phyloP scores from a whole-genome alignment of 2,113 vertebrate genomes.

The Bujurquina vittata region DNA sequence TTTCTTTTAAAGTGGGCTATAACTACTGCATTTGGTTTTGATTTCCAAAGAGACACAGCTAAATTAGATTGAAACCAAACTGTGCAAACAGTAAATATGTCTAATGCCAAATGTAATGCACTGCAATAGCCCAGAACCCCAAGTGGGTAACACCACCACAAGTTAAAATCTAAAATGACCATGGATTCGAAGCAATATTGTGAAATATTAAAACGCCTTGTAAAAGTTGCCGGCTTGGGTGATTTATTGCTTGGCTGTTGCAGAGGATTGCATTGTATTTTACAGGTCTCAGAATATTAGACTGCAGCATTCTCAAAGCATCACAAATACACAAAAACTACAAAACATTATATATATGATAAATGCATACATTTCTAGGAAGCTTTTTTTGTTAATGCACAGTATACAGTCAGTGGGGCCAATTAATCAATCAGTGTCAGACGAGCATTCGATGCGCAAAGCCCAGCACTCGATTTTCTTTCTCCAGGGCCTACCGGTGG shows the following conservation, averaged over 20 bases:
- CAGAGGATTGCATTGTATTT: neutral
- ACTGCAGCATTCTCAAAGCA: neutral
- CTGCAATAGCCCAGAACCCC: neutral
- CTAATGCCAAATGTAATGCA: neutral
- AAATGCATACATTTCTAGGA: neutral
- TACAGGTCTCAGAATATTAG: neutral
- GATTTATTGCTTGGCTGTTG: neutral
- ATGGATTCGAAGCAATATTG: neutral
- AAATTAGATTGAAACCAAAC: neutral
- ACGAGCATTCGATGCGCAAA: neutral
- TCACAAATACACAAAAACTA: neutral
- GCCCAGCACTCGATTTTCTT: neutral
- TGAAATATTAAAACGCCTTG: neutral
- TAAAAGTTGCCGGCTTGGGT: neutral
- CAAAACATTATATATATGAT: neutral
- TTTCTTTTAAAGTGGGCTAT: neutral
- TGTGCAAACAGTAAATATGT: neutral
- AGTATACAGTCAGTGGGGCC: neutral
- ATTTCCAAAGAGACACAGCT: neutral
- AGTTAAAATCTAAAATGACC: neutral
- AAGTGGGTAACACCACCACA: neutral
- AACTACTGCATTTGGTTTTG: neutral
- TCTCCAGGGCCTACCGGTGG: neutral
- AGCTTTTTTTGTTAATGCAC: too few relatives aligned
- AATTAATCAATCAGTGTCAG: neutral